These are phyloP conservation scores for Conomelus anceps DNA, from an alignment of 2,888 invertebrate species.

Conservation along the genomic window DNA sequence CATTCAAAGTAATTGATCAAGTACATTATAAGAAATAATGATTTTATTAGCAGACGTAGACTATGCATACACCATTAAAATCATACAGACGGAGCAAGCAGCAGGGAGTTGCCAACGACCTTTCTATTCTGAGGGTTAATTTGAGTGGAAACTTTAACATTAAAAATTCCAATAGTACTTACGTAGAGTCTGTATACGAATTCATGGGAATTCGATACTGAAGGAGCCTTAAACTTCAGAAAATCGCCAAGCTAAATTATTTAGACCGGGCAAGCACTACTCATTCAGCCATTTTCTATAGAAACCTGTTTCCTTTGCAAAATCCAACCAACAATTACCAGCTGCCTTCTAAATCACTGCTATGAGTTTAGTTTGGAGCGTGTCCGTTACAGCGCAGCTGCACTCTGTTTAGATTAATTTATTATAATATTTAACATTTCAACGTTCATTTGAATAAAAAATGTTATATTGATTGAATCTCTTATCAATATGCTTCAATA, in stretches of 20 bases:
- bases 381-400: background rate
- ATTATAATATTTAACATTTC: no score
- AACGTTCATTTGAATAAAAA: no score
- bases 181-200: constrained; percentile 29
- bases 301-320: constrained; percentile 4
- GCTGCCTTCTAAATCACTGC: background rate
- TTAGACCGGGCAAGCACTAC: constrained; percentile 5
- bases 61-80: background rate
- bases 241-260: background rate
- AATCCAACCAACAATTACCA: background rate
- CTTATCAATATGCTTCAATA: no score
- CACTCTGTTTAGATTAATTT: no score
- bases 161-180: constrained; percentile 15
- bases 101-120: constrained; percentile 17
- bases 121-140: background rate
- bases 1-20: no score
- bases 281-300: constrained; percentile 15
- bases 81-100: background rate
- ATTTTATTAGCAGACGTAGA: background rate
- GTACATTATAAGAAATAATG: no score
- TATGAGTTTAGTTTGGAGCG: background rate
- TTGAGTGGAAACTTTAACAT: background rate
- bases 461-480: no score
- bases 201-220: constrained; percentile 30
- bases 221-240: background rate